Conservation (phyloP, 2,113 vertebrate species). For the Conger conger region DNA sequence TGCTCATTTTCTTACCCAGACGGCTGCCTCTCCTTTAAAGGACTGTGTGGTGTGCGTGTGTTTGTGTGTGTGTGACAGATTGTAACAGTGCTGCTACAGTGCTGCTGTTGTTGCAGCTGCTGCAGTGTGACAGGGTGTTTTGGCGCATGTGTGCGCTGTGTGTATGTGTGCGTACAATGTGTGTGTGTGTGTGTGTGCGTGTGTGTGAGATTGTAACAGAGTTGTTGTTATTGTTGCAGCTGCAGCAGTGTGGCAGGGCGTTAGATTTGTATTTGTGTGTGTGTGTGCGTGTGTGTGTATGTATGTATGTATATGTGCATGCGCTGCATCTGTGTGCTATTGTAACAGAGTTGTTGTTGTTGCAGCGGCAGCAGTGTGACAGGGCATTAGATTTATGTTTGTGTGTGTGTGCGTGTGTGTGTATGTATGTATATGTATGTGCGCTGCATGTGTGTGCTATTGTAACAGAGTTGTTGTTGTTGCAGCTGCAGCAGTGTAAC, state of each 20-base stretch:
- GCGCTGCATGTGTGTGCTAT: background rate
- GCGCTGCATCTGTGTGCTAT: background rate
- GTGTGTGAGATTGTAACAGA: background rate
- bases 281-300: background rate
- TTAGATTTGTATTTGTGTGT: background rate
- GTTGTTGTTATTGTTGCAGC: background rate
- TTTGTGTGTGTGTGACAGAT: background rate
- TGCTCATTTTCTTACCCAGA: background rate
- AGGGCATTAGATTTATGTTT: background rate
- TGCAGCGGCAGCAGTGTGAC: too few species aligned
- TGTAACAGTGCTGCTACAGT: background rate
- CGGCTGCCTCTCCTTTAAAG: slow-evolving; percentile 3
- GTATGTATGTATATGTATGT: background rate
- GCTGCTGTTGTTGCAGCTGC: background rate
- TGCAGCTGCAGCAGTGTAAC: slow-evolving; percentile 69
- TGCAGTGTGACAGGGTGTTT: background rate
- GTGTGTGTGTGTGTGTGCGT: background rate
- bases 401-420: background rate
- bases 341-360: background rate
- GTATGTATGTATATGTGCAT: background rate
- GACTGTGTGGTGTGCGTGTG: background rate
- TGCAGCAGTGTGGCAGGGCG: too few species aligned
- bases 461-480: slow-evolving; percentile 18
- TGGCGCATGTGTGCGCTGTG: too few species aligned
- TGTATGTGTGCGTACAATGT: background rate